Evolutionary conservation across 2,797 vertebrate species (phyloP).

Genomic region (Anabacerthia variegaticeps): DNA sequence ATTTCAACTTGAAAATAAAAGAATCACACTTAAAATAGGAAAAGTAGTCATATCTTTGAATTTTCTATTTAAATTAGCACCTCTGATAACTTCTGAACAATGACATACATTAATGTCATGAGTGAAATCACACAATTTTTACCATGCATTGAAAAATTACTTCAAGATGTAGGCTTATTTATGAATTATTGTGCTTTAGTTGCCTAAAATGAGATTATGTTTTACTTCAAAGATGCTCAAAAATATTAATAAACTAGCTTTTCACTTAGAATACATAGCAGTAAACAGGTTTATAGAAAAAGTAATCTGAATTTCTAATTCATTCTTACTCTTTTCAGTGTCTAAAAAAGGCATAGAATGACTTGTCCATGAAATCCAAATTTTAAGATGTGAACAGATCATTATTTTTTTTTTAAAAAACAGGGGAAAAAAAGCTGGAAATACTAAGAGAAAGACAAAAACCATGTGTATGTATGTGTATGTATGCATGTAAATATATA

Average conservation of each 20-base stretch:
- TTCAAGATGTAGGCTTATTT: not conserved
- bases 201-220: not conserved
- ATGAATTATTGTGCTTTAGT: not conserved
- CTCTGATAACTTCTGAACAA: not conserved
- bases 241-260: not conserved
- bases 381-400: not conserved
- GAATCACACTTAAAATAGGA: not conserved
- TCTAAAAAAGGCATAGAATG: not conserved
- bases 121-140: not conserved
- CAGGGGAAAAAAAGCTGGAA: not conserved
- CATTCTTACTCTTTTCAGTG: not conserved
- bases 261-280: not conserved
- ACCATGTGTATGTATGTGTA: accelerated
- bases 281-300: not conserved
- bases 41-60: not conserved
- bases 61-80: not conserved
- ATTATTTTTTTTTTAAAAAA: not conserved
- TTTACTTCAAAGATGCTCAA: not conserved
- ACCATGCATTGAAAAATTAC: not conserved
- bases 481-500: not conserved
- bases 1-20: not conserved
- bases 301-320: not conserved
- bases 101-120: not conserved
- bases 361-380: not conserved
- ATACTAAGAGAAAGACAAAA: not conserved